phyloP scores from a whole-genome alignment of 1,140 invertebrate genomes.

The Nephotettix cincticeps region DNA sequence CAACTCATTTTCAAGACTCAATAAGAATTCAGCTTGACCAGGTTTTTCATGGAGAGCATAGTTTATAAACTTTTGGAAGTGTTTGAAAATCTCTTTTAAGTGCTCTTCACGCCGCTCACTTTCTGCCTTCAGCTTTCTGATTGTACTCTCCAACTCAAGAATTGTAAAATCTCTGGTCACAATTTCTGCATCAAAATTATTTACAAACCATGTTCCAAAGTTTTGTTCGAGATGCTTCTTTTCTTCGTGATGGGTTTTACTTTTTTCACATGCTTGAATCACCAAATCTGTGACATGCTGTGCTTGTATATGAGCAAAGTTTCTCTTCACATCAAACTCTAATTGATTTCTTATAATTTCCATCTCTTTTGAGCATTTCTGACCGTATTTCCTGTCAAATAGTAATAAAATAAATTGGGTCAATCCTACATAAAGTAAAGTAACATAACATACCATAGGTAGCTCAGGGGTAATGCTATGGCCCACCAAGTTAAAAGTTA shows the following conservation, averaged over 20 bases:
- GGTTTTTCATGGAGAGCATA: constrained; percentile 21
- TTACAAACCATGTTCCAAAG: constrained; percentile 9
- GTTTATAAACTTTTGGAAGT: constrained; percentile 28
- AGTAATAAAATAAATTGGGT: neutral
- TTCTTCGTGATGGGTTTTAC: neutral
- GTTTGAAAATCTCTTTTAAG: neutral
- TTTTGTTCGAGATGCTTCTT: constrained; percentile 15
- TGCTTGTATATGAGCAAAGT: constrained; percentile 13
- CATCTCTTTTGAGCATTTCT: neutral
- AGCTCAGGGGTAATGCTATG: no score
- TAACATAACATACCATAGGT: no score
- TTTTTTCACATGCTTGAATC: neutral
- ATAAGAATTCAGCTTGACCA: constrained; percentile 21
- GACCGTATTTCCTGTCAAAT: neutral
- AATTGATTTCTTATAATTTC: neutral
- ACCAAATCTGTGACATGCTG: constrained; percentile 17
- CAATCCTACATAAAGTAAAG: no score
- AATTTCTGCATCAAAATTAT: constrained; percentile 11
- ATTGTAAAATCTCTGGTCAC: neutral
- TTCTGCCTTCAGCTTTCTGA: neutral
- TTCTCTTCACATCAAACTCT: neutral
- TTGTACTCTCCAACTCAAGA: neutral
- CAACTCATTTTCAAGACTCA: constrained; percentile 12
- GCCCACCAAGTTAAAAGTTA: no score
- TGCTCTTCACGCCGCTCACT: neutral